phyloP scores from a whole-genome alignment of 1,140 invertebrate species.

The Heliconius himera region DNA sequence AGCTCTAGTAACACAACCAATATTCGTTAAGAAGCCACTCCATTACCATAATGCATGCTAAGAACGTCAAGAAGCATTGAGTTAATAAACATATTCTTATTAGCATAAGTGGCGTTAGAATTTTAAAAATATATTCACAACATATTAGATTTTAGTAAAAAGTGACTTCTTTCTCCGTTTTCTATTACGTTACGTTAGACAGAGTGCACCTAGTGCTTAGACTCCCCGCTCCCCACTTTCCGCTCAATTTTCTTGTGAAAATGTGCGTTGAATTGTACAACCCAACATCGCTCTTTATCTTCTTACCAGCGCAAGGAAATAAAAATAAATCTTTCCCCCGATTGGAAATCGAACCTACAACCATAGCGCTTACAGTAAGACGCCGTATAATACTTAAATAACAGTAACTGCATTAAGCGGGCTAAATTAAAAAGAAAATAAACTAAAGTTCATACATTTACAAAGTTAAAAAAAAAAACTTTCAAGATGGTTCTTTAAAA shows the following conservation, averaged over 20 bases:
- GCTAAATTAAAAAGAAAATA: not conserved
- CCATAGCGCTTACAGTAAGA: no score
- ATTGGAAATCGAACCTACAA: no score
- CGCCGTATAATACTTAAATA: not conserved
- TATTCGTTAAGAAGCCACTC: conserved; percentile 1
- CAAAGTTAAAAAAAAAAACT: not conserved
- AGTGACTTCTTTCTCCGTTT: not conserved
- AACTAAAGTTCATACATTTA: not conserved
- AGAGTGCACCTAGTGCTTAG: no score
- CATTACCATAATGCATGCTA: conserved; percentile 1
- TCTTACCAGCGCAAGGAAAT: no score
- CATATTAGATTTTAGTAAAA: no score
- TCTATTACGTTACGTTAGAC: not conserved
- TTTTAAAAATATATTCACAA: not conserved
- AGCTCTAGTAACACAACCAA: not conserved
- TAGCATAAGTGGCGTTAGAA: not conserved
- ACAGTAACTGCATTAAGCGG: not conserved
- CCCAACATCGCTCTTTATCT: no score
- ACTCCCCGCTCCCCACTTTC: no score
- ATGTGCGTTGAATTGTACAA: no score
- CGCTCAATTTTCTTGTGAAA: no score
- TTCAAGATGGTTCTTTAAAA: conserved; percentile 9
- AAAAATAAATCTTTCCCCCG: no score
- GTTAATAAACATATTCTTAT: not conserved
- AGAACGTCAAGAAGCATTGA: not conserved